A percentile compares a stretch with the other conserved stretches of the same genome.
Evolutionary conservation across 2,113 vertebrate species (phyloP).

Genomic region (Myotis brandtii): DNA sequence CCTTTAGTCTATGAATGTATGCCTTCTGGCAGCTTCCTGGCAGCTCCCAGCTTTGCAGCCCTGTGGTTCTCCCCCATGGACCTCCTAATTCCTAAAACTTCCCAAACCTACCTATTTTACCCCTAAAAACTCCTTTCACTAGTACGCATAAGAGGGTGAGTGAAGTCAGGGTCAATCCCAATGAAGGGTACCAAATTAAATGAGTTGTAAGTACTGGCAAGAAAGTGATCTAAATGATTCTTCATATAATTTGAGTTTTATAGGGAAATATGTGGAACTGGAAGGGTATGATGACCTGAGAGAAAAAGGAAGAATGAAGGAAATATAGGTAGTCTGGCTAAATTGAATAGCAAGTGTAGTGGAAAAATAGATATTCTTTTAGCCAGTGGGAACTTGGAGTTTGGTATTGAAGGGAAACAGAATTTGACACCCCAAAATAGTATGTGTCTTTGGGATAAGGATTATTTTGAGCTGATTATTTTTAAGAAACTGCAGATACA

Average conservation of each 20-base stretch:
- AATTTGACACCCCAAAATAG: background rate
- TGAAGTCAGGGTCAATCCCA: background rate
- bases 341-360: background rate
- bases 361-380: background rate
- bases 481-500: background rate
- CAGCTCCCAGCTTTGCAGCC: no score
- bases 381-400: constrained; percentile 8
- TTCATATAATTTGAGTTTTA: background rate
- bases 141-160: background rate
- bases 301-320: background rate
- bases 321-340: background rate
- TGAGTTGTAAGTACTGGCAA: background rate
- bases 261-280: background rate
- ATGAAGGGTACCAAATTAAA: background rate
- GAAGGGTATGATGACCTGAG: background rate
- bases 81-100: no score
- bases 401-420: background rate
- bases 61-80: no score
- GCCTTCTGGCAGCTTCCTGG: no score
- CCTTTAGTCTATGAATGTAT: no score
- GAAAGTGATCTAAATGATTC: constrained; percentile 14
- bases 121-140: no score
- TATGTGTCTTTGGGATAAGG: background rate
- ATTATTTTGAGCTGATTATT: background rate
- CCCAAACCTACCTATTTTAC: no score